Base-by-base conservation (phyloP, 2,113 vertebrate species). In the Canis aureus region DNA sequence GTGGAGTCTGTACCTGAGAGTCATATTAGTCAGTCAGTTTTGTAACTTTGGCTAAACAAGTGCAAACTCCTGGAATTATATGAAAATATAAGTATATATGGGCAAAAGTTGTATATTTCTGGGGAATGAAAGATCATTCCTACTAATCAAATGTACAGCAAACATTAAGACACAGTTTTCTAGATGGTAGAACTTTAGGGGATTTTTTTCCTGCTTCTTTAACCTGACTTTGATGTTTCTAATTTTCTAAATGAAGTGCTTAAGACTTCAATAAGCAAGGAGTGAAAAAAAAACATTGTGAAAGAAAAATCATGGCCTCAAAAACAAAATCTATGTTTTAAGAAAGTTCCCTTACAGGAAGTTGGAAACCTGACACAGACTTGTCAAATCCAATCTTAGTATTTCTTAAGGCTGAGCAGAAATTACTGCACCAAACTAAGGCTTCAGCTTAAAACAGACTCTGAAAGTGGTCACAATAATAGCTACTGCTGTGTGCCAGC, bases 41-140 rank as follows among this genome's bases (percentile, higher is more conserved):
- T 93, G 5, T 83, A 96, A 91, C 64, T 94, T 38, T 53, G 66
- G 11, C 19, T 73, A 94, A 96, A 93, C 35, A 95, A 93, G 32
- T 25, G 13, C 35, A 93, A 94, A 91, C 53, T 82, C 16, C 81
- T 94, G 76, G 90, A 92, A 60, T 74, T 43, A 62, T 87, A 29
- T 22, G 29, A 91, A 97, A 85, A 81, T 96, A 93, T 88, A 73
- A 91, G 29, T 82, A 32, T 43, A 80, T 71, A 29, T n/a, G 17
- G 20, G 11, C 13, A 92, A 62, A 96, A 80, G 23, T 83, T 66
- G 29, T 29, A 8, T 67, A 91, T 71, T 95, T 89, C 59, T 38
- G 29, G 16, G n/a, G 19, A 0, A 79, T 38, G 32, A 80, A 5
- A 73, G 16, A 96, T 62, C n/a, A 78, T 86, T 82, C 60, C 29